Base-by-base conservation (phyloP, 2,113 vertebrate genomes). In the Nicator chloris region DNA sequence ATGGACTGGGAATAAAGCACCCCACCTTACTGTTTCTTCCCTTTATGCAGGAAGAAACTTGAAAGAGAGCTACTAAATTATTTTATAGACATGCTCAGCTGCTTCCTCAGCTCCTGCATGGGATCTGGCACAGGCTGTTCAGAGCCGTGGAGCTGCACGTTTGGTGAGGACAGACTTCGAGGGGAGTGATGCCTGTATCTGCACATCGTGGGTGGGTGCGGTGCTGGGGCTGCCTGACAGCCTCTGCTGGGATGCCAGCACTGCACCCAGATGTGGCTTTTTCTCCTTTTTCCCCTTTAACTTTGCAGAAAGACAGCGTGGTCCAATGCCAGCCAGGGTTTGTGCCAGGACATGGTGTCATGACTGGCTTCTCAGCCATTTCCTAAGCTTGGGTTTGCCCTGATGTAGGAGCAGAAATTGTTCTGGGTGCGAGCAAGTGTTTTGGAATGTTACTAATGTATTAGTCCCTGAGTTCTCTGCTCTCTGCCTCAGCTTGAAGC, bases 251-350 rank as follows among this genome's bases (percentile, higher is more conserved):
- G 21, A 16, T n/a, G 35, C 54, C 24, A 26, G 19, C 13, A 19
- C 56, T 47, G 31, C 0, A 1, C 31, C 31, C 50, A n/a, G 27
- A 4, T 7, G 26, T 21, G n/a, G 7, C 45, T 51, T 76, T 50
- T 56, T 31, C 30, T 44, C 45, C 21, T 20, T 71, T 45, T 61
- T 6, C 26, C 35, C 24, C 15, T 28, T 53, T 6, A n/a, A 33
- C 39, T 37, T 21, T 20, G 15, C 56, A 76, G 54, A 33, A 56
- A 18, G 22, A 31, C 31, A 26, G 60, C 59, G 35, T 2, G 8
- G 27, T 17, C 56, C 1, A 5, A 27, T 5, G 14, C 60, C 30
- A 82, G 44, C 30, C 65, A 59, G 24, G 24, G 37, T 11, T n/a
- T 40, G 2, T 75, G 61, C 33, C 0, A 1, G 69, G 42, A 44